Evolutionary conservation across 2,888 invertebrate genomes (phyloP), one percentile per base, ranked within the genome.

Genomic region (Sesamia inferens): DNA sequence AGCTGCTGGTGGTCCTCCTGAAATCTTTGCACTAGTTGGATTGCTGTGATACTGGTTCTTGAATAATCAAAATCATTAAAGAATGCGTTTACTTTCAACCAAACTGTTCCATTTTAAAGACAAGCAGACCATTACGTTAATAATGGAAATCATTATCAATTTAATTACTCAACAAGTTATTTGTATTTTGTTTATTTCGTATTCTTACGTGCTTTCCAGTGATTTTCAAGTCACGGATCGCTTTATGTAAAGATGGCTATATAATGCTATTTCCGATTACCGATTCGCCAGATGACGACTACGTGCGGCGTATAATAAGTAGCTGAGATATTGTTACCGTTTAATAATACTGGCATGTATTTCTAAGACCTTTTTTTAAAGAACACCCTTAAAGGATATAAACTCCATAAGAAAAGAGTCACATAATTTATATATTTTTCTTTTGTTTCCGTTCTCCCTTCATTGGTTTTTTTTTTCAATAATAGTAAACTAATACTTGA

Each of bases 181-280:
- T 22, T 61, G 10, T 16, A 22, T 39, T n/a, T n/a, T 19, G 16
- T 64, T 51, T 55, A 47, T 44, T 54, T 54, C 6, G 19, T 19
- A 16, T 57, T n/a, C 5, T 44, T 14, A n/a, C 19, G 63, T 48
- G 19, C 0, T 42, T n/a, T 63, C 6, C 4, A n/a, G 22, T 63
- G 11, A 14, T 55, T 64, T 67, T n/a, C 64, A 57, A 59, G 48
- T 78, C 78, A 78, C 70, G 82, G 3, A 1, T 8, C n/a, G 11
- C 42, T 16, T 64, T 24, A 65, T 61, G 0, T 13, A 65, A 82
- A 82, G 42, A 55, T 39, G 14, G 19, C 19, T 51, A 13, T 57
- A 24, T 47, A 58, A 58, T 63, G 48, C n/a, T 64, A 47, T 57
- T 82, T 82, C 62, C 82, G 77, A 68, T 76, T 64, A 44, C 64